Evolutionary conservation across 2,113 vertebrate genomes (phyloP), one percentile per base, ranked within the genome.

Genomic region (Rhinopithecus roxellana): DNA sequence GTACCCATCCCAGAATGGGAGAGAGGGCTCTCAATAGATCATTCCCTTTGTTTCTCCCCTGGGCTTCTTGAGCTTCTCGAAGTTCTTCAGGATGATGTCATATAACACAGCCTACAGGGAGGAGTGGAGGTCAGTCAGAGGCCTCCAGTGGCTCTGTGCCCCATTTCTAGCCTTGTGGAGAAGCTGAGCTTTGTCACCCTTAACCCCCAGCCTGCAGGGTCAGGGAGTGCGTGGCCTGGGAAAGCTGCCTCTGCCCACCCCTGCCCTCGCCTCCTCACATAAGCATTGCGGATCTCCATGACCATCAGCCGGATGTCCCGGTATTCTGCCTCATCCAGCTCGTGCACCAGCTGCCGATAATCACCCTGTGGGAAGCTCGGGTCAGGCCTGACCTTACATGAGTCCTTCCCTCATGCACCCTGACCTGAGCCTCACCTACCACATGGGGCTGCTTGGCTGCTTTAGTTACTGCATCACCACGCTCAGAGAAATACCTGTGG

Each of bases 11-110:
- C 25, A 77, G 48, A 81, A 80, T 3, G 59, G 87, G 79, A 70
- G 40, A 45, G 10, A 52, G 75, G 43, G 32, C 59, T 72, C 74
- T 99, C 98, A 99, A 98, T 99, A 99, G 98, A 99, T 99, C 96
- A 99, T 99, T 32, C 99, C 99, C 92, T 99, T 99, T 87, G 98
- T 99, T 67, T 99, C 99, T 97, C 99, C 99, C 92, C 99, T 99
- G 67, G 99, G 99, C 98, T 99, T 99, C 98, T 99, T 99, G 89
- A 99, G 99, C 98, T 99, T 99, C 98, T 99, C 99, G 0, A 99
- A 99, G 98, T 99, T 99, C 98, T 99, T 99, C 98, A 93, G 99
- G 97, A 99, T 99, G 97, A 99, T 98, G 98, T 99, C 99, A 79
- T 99, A 99, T 92, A 99, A 98, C 80, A 99, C 98, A 35, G 99